Base-by-base conservation (phyloP, 2,888 invertebrate species). In the Scaptomyza cyrtandrae region DNA sequence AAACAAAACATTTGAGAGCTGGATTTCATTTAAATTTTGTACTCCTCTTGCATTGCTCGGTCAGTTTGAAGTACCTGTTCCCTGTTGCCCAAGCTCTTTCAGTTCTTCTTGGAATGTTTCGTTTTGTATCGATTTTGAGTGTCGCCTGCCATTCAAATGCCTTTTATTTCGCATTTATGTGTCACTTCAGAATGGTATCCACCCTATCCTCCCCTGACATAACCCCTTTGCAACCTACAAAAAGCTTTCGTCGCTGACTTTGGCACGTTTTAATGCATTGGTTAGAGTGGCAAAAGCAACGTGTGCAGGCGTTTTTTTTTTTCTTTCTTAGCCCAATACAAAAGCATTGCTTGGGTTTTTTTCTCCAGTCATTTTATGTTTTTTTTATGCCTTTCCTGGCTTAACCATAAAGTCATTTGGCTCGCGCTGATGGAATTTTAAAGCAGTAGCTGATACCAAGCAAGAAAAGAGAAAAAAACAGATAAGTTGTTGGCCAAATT, bases 101-200 rank as follows among this genome's bases (percentile, higher is more conserved):
- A 41, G 9, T 41, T 41, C 14, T 49, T 50, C 29, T 68, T 64
- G 44, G 55, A 46, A 58, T 52, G 58, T 41, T 10, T 41, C 41
- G 41, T 72, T 68, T 78, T 80, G 78, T 86, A 88, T 86, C 89
- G 89, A 86, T 86, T 88, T 88, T 86, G 77, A 84, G 87, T 88
- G 88, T 88, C 85, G 87, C 85, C 85, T 88, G 87, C 87, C 89
- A 81, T 88, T 84, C 85, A 79, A 81, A 77, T 77, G 87, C 71
- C 79, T 86, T 87, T 86, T 86, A 86, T 88, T 86, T 88, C 77
- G 79, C 81, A 78, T 88, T 88, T 88, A 88, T 86, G 76, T 83
- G 60, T 61, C 53, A 61, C 46, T 63, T 49, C 73, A 76, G 67
- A 82, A 70, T 58, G 48, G 29, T 33, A 29, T 7, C 6, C 7